Evolutionary conservation across 2,888 invertebrate genomes (phyloP).

Genomic region (Ephialtes manifestator): DNA sequence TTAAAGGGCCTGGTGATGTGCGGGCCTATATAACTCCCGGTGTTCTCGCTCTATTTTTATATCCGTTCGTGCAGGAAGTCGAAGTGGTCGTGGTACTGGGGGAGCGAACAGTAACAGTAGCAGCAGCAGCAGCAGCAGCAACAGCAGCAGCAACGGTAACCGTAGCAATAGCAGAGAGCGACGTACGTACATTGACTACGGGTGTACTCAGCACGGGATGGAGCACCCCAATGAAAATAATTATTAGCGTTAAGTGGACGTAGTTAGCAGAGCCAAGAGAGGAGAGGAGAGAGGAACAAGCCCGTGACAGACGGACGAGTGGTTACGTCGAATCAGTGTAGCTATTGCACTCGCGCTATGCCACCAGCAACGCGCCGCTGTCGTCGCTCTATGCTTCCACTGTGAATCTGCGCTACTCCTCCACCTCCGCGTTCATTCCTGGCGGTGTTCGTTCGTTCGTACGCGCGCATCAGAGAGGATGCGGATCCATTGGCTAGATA

Average conservation of each 20-base stretch:
- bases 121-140: conserved; percentile 10
- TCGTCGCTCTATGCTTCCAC: conserved; percentile 22
- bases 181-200: conserved; percentile 29
- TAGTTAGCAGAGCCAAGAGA: conserved; percentile 77
- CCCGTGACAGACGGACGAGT: conserved; percentile 79
- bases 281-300: conserved; percentile 70
- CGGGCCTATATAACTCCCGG: conserved; percentile 67
- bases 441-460: conserved; percentile 55
- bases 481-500: conserved; percentile 85
- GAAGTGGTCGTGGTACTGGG: conserved; percentile 79
- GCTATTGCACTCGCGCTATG: conserved; percentile 60
- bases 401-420: conserved; percentile 50
- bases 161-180: conserved; percentile 52
- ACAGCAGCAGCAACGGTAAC: conserved; percentile 15
- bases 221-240: conserved; percentile 85
- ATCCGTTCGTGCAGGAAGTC: conserved; percentile 85
- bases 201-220: conserved; percentile 62
- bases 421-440: conserved; percentile 28
- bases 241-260: conserved; percentile 86
- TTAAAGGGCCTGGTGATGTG: conserved; percentile 64
- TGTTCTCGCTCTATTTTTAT: conserved; percentile 84
- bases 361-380: neutral
- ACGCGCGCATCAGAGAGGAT: conserved; percentile 78
- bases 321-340: conserved; percentile 82
- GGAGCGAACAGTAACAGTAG: conserved; percentile 70